Evolutionary conservation across 2,888 invertebrate genomes (phyloP).

Genomic region (Penaeus monodon): DNA sequence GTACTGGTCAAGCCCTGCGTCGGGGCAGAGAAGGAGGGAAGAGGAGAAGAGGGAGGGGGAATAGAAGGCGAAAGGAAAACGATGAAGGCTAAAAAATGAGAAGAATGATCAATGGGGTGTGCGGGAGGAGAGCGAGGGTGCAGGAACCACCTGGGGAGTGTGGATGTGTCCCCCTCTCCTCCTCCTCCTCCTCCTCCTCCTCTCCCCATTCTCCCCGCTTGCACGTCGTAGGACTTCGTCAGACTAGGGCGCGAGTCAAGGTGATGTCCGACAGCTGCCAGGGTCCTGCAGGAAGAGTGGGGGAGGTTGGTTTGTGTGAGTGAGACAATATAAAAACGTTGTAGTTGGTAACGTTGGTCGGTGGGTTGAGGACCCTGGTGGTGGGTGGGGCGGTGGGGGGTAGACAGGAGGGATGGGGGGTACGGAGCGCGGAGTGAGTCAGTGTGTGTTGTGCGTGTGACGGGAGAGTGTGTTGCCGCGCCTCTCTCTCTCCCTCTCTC

Average conservation of each 20-base stretch:
- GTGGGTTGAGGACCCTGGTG: conserved; percentile 9
- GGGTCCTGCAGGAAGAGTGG: too few relatives aligned
- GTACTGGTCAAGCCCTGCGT: background rate
- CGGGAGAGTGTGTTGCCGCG: background rate
- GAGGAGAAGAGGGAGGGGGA: background rate
- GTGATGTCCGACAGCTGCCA: too few relatives aligned
- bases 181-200: too few relatives aligned
- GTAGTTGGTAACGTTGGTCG: conserved; percentile 25
- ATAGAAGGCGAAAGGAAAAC: background rate
- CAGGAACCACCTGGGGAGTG: background rate
- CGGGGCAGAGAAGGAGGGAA: background rate
- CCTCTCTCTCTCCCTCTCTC: background rate
- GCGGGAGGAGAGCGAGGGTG: background rate
- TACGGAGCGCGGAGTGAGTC: conserved; percentile 14
- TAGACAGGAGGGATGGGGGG: conserved; percentile 2
- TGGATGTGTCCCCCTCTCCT: background rate
- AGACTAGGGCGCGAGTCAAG: background rate
- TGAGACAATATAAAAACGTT: conserved; percentile 21
- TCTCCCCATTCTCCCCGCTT: too few relatives aligned
- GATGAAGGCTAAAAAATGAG: conserved; percentile 1
- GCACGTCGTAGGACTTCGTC: background rate
- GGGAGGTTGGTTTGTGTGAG: background rate
- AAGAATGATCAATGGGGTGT: background rate
- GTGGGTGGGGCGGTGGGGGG: background rate
- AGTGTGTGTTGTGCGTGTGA: conserved; percentile 26